These are phyloP conservation scores for Luffia ferchaultella DNA, from an alignment of 2,888 invertebrate genomes.

Conservation along the genomic window DNA sequence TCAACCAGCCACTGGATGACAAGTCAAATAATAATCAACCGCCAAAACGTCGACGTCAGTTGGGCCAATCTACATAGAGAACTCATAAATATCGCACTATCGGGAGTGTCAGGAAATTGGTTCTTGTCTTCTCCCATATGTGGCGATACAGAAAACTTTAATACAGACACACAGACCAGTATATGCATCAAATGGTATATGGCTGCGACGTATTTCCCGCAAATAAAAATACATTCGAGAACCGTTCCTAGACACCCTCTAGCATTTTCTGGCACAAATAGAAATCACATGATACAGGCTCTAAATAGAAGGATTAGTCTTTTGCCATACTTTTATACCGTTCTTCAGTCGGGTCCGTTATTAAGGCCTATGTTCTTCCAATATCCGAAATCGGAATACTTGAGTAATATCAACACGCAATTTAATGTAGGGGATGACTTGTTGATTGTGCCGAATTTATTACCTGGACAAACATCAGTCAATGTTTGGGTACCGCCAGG, in stretches of 20 bases:
- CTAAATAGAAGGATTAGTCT: slow-evolving; percentile 54
- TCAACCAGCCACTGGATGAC: slow-evolving; percentile 41
- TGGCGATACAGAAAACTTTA: slow-evolving; percentile 55
- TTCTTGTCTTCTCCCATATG: slow-evolving; percentile 64
- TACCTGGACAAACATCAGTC: slow-evolving; percentile 45
- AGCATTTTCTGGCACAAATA: slow-evolving; percentile 46
- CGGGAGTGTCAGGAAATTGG: slow-evolving; percentile 55
- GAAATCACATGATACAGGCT: slow-evolving; percentile 41
- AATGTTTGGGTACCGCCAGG: slow-evolving; percentile 60
- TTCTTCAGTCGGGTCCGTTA: slow-evolving; percentile 60
- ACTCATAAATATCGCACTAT: slow-evolving; percentile 52
- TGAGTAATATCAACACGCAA: slow-evolving; percentile 58
- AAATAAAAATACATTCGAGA: slow-evolving; percentile 59
- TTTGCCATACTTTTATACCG: slow-evolving; percentile 67
- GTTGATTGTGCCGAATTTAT: slow-evolving; percentile 67
- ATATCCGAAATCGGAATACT: slow-evolving; percentile 48
- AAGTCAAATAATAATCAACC: slow-evolving; percentile 32
- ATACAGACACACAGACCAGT: slow-evolving; percentile 34
- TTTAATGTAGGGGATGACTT: slow-evolving; percentile 69
- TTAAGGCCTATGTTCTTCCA: slow-evolving; percentile 72
- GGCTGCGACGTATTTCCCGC: slow-evolving; percentile 70
- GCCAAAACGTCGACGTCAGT: slow-evolving; percentile 60
- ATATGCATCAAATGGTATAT: slow-evolving; percentile 76
- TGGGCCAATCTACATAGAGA: slow-evolving; percentile 67
- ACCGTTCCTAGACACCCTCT: slow-evolving; percentile 42